phyloP scores from a whole-genome alignment of 2,888 invertebrate genomes.

The Coelinius sp. region DNA sequence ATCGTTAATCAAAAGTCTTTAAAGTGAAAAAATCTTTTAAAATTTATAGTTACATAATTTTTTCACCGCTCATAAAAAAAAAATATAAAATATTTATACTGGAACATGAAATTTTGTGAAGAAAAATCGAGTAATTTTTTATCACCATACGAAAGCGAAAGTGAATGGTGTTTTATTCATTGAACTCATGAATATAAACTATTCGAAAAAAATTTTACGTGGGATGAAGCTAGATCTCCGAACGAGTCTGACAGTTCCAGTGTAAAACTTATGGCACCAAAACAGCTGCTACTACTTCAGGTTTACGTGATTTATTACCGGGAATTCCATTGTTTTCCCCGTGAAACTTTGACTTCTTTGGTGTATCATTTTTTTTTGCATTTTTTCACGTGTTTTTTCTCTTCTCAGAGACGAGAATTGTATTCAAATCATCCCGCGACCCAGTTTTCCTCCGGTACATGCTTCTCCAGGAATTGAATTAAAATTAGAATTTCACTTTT shows the following conservation, averaged over 20 bases:
- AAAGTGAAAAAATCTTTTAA: no score
- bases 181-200: not conserved
- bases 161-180: conserved; percentile 10
- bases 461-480: conserved; percentile 3
- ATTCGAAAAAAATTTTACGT: not conserved
- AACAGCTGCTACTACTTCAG: not conserved
- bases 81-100: no score
- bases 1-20: no score
- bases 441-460: conserved; percentile 9
- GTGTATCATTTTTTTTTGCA: not conserved
- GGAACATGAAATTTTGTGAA: no score
- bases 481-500: conserved; percentile 15
- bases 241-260: not conserved
- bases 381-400: not conserved
- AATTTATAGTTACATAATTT: no score
- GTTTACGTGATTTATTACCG: conserved; percentile 4
- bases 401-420: not conserved
- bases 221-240: not conserved
- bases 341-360: not conserved
- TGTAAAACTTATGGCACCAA: not conserved
- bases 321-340: conserved; percentile 5
- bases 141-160: not conserved
- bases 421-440: conserved; percentile 9
- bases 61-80: no score
- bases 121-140: not conserved